Evolutionary conservation across 2,888 invertebrate species (phyloP).

Genomic region (Morpho deidamia): DNA sequence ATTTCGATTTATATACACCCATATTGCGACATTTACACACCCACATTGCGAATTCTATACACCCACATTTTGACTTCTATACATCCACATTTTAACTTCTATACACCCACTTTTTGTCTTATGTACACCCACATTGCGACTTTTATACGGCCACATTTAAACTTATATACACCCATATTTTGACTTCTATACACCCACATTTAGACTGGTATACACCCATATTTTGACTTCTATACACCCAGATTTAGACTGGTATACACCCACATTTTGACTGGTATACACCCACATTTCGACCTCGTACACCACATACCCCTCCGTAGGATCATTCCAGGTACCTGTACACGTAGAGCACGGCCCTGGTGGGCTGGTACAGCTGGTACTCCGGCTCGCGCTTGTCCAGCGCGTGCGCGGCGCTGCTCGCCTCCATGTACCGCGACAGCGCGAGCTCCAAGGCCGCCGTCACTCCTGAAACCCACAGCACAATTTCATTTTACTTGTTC

Average conservation of each 20-base stretch:
- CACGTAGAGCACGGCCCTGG: slow-evolving; percentile 87
- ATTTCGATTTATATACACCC: not conserved
- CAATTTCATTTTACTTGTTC: not conserved
- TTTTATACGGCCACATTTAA: no score
- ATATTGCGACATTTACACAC: not conserved
- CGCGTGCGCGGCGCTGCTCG: slow-evolving; percentile 81
- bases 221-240: no score
- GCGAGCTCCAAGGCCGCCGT: slow-evolving; percentile 84
- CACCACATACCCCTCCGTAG: not conserved
- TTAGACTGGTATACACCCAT: no score
- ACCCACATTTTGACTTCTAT: no score
- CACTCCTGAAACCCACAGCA: slow-evolving; percentile 51
- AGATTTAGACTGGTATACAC: no score
- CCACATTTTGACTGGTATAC: no score
- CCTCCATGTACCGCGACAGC: slow-evolving; percentile 87
- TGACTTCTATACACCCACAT: not conserved
- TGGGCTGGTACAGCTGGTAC: slow-evolving; percentile 92
- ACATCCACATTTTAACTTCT: no score
- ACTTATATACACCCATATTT: no score
- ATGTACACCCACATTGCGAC: no score
- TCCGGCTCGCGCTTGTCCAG: slow-evolving; percentile 95
- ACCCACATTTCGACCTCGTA: not conserved
- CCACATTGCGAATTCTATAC: not conserved
- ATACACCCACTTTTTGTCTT: no score
- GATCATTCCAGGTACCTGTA: slow-evolving; percentile 82